Conservation (phyloP, 2,113 vertebrate genomes). For the Thalassoma bifasciatum region DNA sequence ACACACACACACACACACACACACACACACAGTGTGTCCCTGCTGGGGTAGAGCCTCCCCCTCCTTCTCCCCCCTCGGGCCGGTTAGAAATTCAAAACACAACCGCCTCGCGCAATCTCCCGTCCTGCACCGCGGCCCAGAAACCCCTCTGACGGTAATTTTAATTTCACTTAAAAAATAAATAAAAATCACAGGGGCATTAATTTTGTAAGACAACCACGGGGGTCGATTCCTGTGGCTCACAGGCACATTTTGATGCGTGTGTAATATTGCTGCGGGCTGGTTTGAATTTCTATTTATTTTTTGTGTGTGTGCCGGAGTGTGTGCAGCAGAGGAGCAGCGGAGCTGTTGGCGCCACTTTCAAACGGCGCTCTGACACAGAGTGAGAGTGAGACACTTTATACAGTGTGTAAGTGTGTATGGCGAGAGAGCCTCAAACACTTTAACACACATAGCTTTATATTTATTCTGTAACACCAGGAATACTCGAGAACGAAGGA, state of each 20-base stretch:
- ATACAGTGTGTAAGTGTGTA: too few relatives aligned
- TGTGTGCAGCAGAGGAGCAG: slow-evolving; percentile 50
- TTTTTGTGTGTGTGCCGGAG: slow-evolving; percentile 68
- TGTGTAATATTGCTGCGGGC: slow-evolving; percentile 32
- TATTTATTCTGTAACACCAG: slow-evolving; percentile 23
- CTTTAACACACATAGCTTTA: slow-evolving; percentile 35
- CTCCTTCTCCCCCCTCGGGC: slow-evolving; percentile 10
- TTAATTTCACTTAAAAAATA: slow-evolving; percentile 75
- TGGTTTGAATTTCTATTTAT: slow-evolving; percentile 70
- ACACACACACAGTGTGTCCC: not conserved
- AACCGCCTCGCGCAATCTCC: slow-evolving; percentile 70
- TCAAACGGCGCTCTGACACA: slow-evolving; percentile 75
- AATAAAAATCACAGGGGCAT: slow-evolving; percentile 73
- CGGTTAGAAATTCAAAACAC: slow-evolving; percentile 72
- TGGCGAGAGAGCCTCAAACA: slow-evolving; percentile 50
- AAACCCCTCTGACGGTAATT: slow-evolving; percentile 65
- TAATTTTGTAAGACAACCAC: slow-evolving; percentile 33
- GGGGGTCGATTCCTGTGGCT: slow-evolving; percentile 5
- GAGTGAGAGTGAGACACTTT: slow-evolving; percentile 57
- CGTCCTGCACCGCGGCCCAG: slow-evolving; percentile 74
- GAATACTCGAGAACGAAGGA: slow-evolving; percentile 21
- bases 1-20: slow-evolving; percentile 14
- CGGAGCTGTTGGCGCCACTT: slow-evolving; percentile 78
- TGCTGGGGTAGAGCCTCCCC: slow-evolving; percentile 45
- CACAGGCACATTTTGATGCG: slow-evolving; percentile 47